Evolutionary conservation across 2,113 vertebrate genomes (phyloP).

Genomic region (Cryptotis parvus): DNA sequence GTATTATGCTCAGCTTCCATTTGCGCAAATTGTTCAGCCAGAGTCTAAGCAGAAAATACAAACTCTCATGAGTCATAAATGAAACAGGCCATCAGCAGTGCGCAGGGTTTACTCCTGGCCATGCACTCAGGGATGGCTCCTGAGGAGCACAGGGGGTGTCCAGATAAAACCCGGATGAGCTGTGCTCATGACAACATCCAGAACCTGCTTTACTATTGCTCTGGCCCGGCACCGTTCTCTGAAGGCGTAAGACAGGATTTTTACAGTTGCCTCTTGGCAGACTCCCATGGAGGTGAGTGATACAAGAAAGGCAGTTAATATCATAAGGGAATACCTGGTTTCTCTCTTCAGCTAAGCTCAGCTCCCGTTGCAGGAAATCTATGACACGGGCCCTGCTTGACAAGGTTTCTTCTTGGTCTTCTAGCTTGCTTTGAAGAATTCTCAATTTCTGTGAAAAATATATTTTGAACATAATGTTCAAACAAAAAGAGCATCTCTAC

Average conservation of each 20-base stretch:
- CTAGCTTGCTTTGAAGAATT: conserved; percentile 88
- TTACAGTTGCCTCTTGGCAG: background rate
- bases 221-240: background rate
- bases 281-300: background rate
- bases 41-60: conserved; percentile 84
- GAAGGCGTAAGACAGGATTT: background rate
- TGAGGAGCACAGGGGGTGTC: no score
- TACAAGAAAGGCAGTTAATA: background rate
- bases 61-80: conserved; percentile 2
- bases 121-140: no score
- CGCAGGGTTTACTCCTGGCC: no score
- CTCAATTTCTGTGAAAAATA: conserved; percentile 86
- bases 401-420: conserved; percentile 92
- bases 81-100: no score
- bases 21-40: conserved; percentile 91
- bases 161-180: no score
- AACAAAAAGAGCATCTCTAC: background rate
- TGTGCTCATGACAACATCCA: no score
- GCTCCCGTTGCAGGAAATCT: conserved; percentile 94
- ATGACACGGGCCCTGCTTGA: conserved; percentile 90
- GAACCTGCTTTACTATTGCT: no score
- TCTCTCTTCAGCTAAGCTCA: conserved; percentile 90
- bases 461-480: background rate
- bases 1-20: conserved; percentile 90
- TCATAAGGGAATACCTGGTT: conserved; percentile 89